Evolutionary conservation across 2,797 vertebrate genomes (phyloP).

Genomic region (Sylvia borin): DNA sequence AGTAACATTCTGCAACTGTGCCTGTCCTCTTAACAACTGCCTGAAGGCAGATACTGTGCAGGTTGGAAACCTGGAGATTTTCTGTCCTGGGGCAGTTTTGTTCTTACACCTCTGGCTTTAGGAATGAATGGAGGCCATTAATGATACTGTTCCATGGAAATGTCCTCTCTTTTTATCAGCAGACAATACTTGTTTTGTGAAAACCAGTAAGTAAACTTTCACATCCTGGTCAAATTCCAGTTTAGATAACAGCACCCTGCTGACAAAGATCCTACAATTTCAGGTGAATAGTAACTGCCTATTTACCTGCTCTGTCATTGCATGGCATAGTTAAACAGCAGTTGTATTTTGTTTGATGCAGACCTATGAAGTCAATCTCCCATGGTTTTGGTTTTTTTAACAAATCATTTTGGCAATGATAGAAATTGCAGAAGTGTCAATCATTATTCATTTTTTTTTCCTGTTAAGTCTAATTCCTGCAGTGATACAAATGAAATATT

Average conservation of each 20-base stretch:
- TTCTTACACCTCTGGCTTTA: neutral
- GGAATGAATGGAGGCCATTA: neutral
- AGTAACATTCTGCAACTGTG: neutral
- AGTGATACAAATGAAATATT: neutral
- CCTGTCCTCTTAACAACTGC: neutral
- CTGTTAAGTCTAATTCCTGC: neutral
- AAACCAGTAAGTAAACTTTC: neutral
- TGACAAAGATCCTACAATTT: neutral
- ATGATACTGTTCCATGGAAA: neutral
- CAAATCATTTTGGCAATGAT: neutral
- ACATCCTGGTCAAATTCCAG: constrained; percentile 26
- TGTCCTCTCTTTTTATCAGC: neutral
- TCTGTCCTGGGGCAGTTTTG: neutral
- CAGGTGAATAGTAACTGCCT: neutral
- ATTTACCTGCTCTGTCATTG: neutral
- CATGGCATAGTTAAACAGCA: neutral
- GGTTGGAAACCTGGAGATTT: neutral
- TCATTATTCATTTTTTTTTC: neutral
- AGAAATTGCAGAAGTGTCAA: neutral
- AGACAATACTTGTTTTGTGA: neutral
- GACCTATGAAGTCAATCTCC: neutral
- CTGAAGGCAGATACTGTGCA: neutral
- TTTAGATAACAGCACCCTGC: neutral
- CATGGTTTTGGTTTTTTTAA: neutral
- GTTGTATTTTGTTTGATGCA: neutral